These are phyloP conservation scores for Drosophila tropicalis DNA, from an alignment of 1,140 invertebrate species.

Conservation along the genomic window DNA sequence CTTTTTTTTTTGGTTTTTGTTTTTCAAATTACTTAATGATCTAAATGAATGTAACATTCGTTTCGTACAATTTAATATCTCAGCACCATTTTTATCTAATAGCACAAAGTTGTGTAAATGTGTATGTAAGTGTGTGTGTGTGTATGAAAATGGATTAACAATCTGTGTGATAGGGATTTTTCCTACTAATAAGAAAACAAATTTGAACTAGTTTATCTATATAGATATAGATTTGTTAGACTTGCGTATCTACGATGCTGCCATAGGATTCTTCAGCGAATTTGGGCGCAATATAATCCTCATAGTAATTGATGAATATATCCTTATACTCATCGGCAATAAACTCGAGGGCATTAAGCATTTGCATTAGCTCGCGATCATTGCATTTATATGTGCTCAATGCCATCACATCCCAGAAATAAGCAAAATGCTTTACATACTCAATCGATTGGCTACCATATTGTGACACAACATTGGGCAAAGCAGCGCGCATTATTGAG, in stretches of 20 bases:
- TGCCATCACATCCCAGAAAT: constrained; percentile 72
- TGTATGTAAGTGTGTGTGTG: constrained; percentile 27
- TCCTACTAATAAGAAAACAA: constrained; percentile 52
- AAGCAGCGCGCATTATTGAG: constrained; percentile 60
- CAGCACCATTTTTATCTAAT: constrained; percentile 64
- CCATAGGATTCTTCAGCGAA: constrained; percentile 68
- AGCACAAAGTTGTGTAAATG: constrained; percentile 46
- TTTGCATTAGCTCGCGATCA: constrained; percentile 69
- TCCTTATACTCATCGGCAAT: constrained; percentile 70
- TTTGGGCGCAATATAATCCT: constrained; percentile 71
- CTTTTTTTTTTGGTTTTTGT: constrained; percentile 17
- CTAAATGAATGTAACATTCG: constrained; percentile 67
- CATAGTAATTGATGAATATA: constrained; percentile 72
- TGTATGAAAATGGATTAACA: constrained; percentile 41
- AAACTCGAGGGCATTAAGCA: constrained; percentile 70
- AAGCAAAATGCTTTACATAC: constrained; percentile 64
- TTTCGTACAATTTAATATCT: constrained; percentile 67
- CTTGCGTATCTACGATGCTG: constrained; percentile 66
- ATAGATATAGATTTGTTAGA: constrained; percentile 42
- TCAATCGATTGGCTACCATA: constrained; percentile 59
- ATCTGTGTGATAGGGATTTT: constrained; percentile 24
- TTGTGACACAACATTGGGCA: constrained; percentile 56
- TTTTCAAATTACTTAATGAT: constrained; percentile 47
- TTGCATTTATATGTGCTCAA: constrained; percentile 67
- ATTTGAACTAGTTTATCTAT: constrained; percentile 37